Base-by-base conservation (phyloP, 1,140 invertebrate genomes). In the Drosophila malerkotliana region DNA sequence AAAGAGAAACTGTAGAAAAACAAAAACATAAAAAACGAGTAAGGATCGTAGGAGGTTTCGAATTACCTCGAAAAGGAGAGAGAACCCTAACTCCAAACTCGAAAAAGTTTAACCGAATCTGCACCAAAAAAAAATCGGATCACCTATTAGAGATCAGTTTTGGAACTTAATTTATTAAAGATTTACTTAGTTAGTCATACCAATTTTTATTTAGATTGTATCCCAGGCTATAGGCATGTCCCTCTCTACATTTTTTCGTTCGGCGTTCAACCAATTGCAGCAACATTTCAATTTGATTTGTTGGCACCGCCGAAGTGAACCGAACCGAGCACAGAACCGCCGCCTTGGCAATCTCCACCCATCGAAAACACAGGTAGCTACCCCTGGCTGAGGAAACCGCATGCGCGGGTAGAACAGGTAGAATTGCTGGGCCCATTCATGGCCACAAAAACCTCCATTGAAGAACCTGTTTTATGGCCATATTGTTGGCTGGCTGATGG, bases 201-300 rank as follows among this genome's bases (percentile, higher is more conserved):
- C 4, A 15, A 8, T 9, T 7, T 9, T 18, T 44, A 7, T 15
- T 44, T 6, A 18, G 41, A 44, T 28, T 28, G 26, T 28, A 28
- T 0, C 26, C n/a, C 41, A 3, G 14, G n/a, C 14, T 47, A 4
- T 24, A 9, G 44, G 44, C 28, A 18, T 30, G 14, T 10, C 7
- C 48, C 24, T 56, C 48, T 55, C 34, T 34, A n/a, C 53, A 39
- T 34, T 44, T 57, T 12, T 37, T 24, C 21, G 28, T 52, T 44
- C 24, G 26, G 9, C 15, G 18, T 12, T 47, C 78, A 60, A 60
- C 81, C 81, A 85, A 85, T 85, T 87, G 82, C 73, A 78, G 76
- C 59, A 74, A 75, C 77, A 81, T 77, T 63, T 63, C 61, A 87
- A 85, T 85, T 85, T 85, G 82, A 85, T 85, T 85, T 85, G 82